These are phyloP conservation scores for Machaerirhynchus nigripectus DNA, from an alignment of 2,113 vertebrate species.

Conservation along the genomic window DNA sequence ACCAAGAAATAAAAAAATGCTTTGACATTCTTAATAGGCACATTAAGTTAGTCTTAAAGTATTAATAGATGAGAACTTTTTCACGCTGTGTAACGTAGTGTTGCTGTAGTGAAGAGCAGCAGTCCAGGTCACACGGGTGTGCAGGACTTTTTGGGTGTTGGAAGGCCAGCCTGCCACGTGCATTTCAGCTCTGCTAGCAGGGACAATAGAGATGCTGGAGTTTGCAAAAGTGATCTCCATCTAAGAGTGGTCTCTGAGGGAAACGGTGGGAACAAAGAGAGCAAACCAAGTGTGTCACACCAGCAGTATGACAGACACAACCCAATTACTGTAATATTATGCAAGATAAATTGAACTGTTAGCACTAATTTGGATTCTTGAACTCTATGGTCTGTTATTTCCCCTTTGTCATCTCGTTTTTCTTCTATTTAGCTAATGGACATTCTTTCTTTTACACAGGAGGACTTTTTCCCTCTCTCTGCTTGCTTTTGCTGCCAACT, in stretches of 20 bases:
- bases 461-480: not conserved
- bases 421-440: slow-evolving; percentile 7
- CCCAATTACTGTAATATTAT: slow-evolving; percentile 45
- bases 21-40: not conserved
- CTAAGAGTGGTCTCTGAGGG: not conserved
- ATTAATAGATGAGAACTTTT: not conserved
- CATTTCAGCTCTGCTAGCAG: not conserved
- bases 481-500: not conserved
- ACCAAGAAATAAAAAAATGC: not conserved
- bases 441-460: not conserved
- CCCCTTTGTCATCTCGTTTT: not conserved
- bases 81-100: not conserved
- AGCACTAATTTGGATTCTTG: slow-evolving; percentile 52
- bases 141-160: not conserved
- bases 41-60: not conserved
- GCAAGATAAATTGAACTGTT: slow-evolving; percentile 50
- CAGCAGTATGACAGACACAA: not conserved
- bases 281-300: slow-evolving; percentile 5
- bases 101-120: not conserved
- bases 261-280: not conserved
- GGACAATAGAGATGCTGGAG: not conserved
- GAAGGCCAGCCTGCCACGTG: not conserved
- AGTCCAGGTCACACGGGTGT: not conserved
- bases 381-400: slow-evolving; percentile 33
- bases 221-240: not conserved